Evolutionary conservation across 2,113 vertebrate species (phyloP).

Genomic region (Pavo muticus): DNA sequence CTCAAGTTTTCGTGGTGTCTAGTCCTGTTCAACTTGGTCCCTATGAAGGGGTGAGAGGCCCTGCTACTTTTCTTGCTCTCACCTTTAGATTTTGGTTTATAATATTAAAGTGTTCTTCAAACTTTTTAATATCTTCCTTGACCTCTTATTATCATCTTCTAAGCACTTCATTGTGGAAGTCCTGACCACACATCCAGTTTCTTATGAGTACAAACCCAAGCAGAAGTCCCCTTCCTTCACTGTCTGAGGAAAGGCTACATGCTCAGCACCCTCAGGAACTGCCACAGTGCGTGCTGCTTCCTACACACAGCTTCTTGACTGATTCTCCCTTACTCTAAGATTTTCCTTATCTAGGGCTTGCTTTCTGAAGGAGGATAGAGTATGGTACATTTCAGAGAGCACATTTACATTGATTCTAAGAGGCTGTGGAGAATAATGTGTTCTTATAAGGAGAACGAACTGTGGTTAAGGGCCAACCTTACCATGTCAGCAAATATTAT

Average conservation of each 20-base stretch:
- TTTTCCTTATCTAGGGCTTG: neutral
- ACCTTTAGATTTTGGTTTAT: neutral
- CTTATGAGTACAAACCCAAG: neutral
- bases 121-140: neutral
- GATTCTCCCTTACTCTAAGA: neutral
- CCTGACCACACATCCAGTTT: neutral
- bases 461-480: neutral
- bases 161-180: neutral
- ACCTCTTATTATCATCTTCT: neutral
- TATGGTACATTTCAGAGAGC: neutral
- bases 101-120: neutral
- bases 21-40: neutral
- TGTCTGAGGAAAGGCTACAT: neutral
- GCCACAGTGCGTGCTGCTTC: neutral
- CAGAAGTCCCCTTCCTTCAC: neutral
- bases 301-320: neutral
- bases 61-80: neutral
- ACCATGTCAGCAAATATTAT: neutral
- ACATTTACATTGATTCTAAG: neutral
- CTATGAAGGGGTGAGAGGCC: neutral
- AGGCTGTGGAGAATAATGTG: rapidly evolving
- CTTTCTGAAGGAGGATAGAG: neutral
- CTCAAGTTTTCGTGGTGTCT: neutral
- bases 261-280: neutral
- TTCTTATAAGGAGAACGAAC: neutral